Conservation (phyloP, 1,140 invertebrate genomes). For the Arion vulgaris region DNA sequence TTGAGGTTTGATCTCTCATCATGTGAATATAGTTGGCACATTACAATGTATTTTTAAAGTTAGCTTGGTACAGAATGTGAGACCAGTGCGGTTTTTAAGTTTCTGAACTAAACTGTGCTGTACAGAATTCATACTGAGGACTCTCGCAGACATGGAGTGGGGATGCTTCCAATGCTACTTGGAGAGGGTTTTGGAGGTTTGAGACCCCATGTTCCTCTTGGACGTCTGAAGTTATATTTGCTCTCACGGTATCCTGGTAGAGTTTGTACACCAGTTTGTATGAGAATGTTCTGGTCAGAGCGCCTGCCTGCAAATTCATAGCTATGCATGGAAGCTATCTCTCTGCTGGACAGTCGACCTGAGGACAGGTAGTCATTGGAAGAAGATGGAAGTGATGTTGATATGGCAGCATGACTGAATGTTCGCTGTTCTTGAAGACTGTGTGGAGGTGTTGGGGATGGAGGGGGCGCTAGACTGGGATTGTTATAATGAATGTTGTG, state of each 20-base stretch:
- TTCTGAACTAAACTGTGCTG: neutral
- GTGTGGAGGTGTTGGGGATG: slow-evolving; percentile 27
- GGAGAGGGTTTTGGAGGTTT: neutral
- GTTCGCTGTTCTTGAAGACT: slow-evolving; percentile 16
- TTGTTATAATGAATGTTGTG: slow-evolving; percentile 39
- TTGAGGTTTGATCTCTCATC: too few relatives aligned
- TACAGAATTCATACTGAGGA: slow-evolving; percentile 54
- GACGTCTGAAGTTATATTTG: slow-evolving; percentile 5
- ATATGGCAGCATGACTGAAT: neutral
- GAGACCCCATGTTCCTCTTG: slow-evolving; percentile 18
- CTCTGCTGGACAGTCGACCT: neutral
- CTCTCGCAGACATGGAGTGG: slow-evolving; percentile 57
- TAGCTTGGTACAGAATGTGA: too few relatives aligned
- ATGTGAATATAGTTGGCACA: too few relatives aligned
- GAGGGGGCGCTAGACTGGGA: neutral
- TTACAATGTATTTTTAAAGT: too few relatives aligned
- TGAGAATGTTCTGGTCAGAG: neutral
- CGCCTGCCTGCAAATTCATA: neutral
- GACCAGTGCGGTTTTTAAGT: neutral
- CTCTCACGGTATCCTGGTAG: slow-evolving; percentile 7
- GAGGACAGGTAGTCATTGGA: slow-evolving; percentile 14
- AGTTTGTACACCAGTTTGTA: neutral
- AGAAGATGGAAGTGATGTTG: slow-evolving; percentile 20
- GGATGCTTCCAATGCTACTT: slow-evolving; percentile 21
- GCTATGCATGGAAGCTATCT: neutral